Percentiles rank a stretch among this genome's conserved stretches.
Evolutionary conservation across 2,888 invertebrate species (phyloP).

Genomic region (Brenthis daphne): DNA sequence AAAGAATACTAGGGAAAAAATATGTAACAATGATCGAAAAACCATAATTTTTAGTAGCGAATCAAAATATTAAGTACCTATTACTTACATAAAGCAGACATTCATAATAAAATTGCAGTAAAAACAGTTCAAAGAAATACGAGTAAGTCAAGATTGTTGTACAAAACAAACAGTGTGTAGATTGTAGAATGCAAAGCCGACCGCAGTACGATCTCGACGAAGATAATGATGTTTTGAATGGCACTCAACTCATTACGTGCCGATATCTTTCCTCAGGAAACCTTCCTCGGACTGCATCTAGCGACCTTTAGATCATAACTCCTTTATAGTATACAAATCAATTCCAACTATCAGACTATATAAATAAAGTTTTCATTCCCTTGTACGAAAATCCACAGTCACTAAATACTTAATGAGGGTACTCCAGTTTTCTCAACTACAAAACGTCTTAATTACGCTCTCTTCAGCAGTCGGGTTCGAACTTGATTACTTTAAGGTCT

Average conservation of each 20-base stretch:
- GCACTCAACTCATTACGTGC: conserved; percentile 76
- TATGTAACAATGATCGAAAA: neutral
- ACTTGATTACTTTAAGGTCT: conserved; percentile 44
- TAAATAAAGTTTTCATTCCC: conserved; percentile 41
- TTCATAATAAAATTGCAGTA: conserved; percentile 13
- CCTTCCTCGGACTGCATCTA: conserved; percentile 52
- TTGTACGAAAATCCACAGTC: conserved; percentile 48
- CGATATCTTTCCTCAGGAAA: conserved; percentile 74
- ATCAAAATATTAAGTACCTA: conserved; percentile 6
- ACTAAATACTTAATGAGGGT: conserved; percentile 75
- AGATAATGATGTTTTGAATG: conserved; percentile 77
- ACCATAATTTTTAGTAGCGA: neutral
- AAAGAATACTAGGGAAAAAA: no score
- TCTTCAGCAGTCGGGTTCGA: conserved; percentile 39
- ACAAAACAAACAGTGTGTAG: conserved; percentile 36
- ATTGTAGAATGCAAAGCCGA: conserved; percentile 40
- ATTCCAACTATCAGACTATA: conserved; percentile 36
- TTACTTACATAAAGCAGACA: conserved; percentile 10
- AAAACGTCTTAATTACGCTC: conserved; percentile 57
- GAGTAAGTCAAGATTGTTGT: conserved; percentile 26
- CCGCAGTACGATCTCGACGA: conserved; percentile 54
- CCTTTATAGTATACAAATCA: conserved; percentile 32
- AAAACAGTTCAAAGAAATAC: conserved; percentile 6
- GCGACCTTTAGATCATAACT: conserved; percentile 51
- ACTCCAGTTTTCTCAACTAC: conserved; percentile 51